Conservation (phyloP, 2,888 invertebrate species). For the Idaea aversata region DNA sequence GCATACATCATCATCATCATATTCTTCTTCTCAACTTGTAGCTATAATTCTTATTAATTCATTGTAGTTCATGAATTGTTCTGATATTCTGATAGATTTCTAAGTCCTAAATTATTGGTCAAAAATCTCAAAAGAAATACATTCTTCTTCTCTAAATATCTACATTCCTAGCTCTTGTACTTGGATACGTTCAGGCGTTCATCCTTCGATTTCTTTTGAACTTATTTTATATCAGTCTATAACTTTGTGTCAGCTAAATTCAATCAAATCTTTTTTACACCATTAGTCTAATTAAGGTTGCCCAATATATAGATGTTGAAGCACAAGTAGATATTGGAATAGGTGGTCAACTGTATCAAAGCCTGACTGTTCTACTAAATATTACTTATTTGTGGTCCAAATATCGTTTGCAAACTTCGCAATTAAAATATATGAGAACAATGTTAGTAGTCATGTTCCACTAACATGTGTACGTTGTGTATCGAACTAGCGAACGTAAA, state of each 20-base stretch:
- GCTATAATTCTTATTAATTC: too few species aligned
- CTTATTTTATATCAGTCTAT: too few species aligned
- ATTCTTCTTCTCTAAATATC: too few species aligned
- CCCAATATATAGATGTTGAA: neutral
- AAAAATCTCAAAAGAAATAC: too few species aligned
- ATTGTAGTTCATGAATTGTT: too few species aligned
- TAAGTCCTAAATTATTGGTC: too few species aligned
- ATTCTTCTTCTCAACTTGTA: too few species aligned
- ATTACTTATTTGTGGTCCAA: neutral
- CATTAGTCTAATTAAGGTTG: neutral
- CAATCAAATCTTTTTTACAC: neutral
- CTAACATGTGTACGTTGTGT: neutral
- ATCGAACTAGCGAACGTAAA: neutral
- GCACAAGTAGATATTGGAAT: neutral
- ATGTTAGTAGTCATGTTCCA: slow-evolving; percentile 22
- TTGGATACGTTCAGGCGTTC: too few species aligned
- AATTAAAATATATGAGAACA: neutral
- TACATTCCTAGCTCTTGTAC: too few species aligned
- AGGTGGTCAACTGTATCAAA: neutral
- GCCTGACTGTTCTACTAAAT: neutral
- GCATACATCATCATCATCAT: too few species aligned
- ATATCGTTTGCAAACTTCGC: slow-evolving; percentile 2
- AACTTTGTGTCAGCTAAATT: neutral
- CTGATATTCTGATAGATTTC: too few species aligned
- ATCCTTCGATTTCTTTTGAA: too few species aligned